phyloP scores from a whole-genome alignment of 2,113 vertebrate species.

The Trematomus loennbergii region DNA sequence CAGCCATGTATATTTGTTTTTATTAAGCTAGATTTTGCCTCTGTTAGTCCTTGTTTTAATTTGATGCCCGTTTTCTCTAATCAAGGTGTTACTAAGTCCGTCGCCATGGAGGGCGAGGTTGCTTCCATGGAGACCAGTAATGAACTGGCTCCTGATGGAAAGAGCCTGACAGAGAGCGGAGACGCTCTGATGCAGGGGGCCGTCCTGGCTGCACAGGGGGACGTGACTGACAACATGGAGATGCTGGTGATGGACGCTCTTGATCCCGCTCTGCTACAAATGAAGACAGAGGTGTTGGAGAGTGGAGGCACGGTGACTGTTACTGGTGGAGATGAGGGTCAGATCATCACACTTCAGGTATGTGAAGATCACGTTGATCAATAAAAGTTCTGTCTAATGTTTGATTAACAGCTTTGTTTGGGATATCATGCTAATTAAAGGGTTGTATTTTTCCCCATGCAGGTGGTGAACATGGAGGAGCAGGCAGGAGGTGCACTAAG shows the following conservation, averaged over 20 bases:
- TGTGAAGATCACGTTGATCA: background rate
- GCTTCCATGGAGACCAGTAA: constrained; percentile 72
- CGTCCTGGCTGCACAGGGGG: constrained; percentile 52
- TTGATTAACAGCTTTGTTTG: background rate
- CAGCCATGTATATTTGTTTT: no score
- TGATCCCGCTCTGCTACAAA: constrained; percentile 94
- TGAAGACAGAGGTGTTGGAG: constrained; percentile 92
- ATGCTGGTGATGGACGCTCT: constrained; percentile 99
- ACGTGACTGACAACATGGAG: constrained; percentile 81
- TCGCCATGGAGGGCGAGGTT: constrained; percentile 76
- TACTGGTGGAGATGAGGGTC: constrained; percentile 90
- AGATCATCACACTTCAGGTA: constrained; percentile 95
- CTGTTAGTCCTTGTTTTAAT: background rate
- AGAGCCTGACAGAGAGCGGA: constrained; percentile 59
- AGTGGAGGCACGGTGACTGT: constrained; percentile 78
- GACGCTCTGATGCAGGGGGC: constrained; percentile 66
- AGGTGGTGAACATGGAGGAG: constrained; percentile 99
- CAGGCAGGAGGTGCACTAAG: constrained; percentile 89
- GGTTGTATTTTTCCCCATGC: background rate
- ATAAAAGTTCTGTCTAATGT: background rate
- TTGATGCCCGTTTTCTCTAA: background rate
- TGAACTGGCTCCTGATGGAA: constrained; percentile 55
- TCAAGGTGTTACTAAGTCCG: constrained; percentile 24
- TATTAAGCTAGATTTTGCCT: no score
- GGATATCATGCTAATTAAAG: background rate